phyloP scores from a whole-genome alignment of 2,113 vertebrate species.

The Muscicapa adusta region DNA sequence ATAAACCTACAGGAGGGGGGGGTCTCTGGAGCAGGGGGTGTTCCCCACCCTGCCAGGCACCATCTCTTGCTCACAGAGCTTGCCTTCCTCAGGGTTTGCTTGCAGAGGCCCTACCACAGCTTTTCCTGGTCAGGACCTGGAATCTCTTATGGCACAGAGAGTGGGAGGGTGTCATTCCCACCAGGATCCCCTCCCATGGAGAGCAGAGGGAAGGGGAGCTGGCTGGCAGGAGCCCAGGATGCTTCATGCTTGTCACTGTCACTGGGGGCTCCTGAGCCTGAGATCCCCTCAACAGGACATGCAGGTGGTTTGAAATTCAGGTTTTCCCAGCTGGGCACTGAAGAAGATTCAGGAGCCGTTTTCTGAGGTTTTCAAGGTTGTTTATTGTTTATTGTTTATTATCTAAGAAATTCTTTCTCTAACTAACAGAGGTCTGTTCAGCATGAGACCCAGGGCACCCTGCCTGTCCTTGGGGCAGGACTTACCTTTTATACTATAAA shows the following conservation, averaged over 20 bases:
- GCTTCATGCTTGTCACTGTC: rapidly evolving
- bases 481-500: too few relatives aligned
- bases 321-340: too few relatives aligned
- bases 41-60: background rate
- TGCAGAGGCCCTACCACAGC: background rate
- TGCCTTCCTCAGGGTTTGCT: background rate
- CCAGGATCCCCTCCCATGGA: background rate
- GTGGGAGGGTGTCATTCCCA: background rate
- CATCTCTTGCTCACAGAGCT: background rate
- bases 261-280: too few relatives aligned
- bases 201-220: background rate
- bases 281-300: too few relatives aligned
- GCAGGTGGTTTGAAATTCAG: too few relatives aligned
- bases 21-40: background rate
- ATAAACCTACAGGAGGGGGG: background rate
- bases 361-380: too few relatives aligned
- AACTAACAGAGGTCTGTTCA: too few relatives aligned
- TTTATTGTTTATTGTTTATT: too few relatives aligned
- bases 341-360: too few relatives aligned
- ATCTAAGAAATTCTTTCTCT: too few relatives aligned
- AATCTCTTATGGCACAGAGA: rapidly evolving
- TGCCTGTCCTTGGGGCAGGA: too few relatives aligned
- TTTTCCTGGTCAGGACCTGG: background rate
- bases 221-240: rapidly evolving
- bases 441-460: too few relatives aligned